Base-by-base conservation (phyloP, 2,113 vertebrate genomes). In the Phalacrocorax carbo region DNA sequence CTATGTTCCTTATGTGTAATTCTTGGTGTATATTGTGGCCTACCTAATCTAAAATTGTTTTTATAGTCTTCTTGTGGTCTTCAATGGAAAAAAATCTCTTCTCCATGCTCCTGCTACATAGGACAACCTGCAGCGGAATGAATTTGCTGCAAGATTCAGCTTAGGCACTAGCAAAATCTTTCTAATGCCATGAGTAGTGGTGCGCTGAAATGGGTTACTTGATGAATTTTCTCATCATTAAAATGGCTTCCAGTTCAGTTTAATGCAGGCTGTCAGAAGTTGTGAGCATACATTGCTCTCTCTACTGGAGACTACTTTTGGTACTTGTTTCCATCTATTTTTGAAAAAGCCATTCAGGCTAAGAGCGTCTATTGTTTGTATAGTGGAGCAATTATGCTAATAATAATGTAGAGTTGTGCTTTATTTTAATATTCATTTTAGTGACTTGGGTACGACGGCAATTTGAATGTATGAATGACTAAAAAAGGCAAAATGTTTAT, bases 401-500 rank as follows among this genome's bases (percentile, higher is more conserved):
- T 91, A 68, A 77, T 48, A 82, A 68, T 44, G 69, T 54, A 52
- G 70, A 93, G 54, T 48, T 68, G 49, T 18, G 57, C 40, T 93
- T 72, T 79, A 51, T 84, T 80, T 86, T 87, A 15, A 30, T 69
- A 68, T 64, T 93, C 75, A 93, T 97, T 88, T 81, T 78, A 82
- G 44, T 48, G 42, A 48, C 71, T 93, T 70, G 52, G 38, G 36
- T 78, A 51, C 1, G 0, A 30, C 80, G 84, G 83, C 57, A 46
- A 46, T 88, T 77, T 83, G 60, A 75, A 68, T 46, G 38, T 75
- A 30, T 75, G 78, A 80, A 57, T 29, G 70, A 61, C 61, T 94
- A 9, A 69, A 90, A 94, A 61, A 76, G 83, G 89, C 76, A 75
- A 72, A 81, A 86, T 69, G 77, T 92, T 94, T 89, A 55, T 78